phyloP scores from a whole-genome alignment of 2,888 invertebrate genomes.

The Hydrotaea cyrtoneurina region DNA sequence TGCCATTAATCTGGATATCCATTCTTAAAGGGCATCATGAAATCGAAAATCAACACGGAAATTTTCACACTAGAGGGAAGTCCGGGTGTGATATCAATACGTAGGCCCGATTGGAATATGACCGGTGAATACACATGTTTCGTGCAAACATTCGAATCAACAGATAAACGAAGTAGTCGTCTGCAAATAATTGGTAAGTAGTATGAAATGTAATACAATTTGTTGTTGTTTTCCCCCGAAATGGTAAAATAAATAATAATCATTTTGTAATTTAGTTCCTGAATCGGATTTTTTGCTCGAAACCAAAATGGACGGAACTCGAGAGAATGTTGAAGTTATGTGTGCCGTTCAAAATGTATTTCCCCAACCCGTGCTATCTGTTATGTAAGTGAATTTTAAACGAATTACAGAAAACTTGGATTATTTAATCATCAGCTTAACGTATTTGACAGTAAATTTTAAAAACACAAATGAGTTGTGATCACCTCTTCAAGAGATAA shows the following conservation, averaged over 20 bases:
- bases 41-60: conserved; percentile 80
- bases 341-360: conserved; percentile 80
- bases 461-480: no score
- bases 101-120: conserved; percentile 81
- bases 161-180: conserved; percentile 80
- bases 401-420: not conserved
- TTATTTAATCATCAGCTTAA: not conserved
- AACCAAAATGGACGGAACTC: conserved; percentile 78
- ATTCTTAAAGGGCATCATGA: conserved; percentile 79
- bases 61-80: conserved; percentile 78
- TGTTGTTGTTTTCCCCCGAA: no score
- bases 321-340: conserved; percentile 78
- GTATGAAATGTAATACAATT: not conserved
- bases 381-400: conserved; percentile 76
- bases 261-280: conserved; percentile 74
- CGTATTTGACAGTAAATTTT: no score
- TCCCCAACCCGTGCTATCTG: conserved; percentile 78
- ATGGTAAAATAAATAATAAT: conserved; percentile 17
- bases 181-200: conserved; percentile 80
- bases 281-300: conserved; percentile 80
- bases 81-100: conserved; percentile 80
- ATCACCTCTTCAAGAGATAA: no score
- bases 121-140: conserved; percentile 81
- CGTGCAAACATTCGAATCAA: conserved; percentile 80
- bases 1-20: no score